These are phyloP conservation scores for Bembecia ichneumoniformis DNA, from an alignment of 2,888 invertebrate genomes.

Conservation along the genomic window DNA sequence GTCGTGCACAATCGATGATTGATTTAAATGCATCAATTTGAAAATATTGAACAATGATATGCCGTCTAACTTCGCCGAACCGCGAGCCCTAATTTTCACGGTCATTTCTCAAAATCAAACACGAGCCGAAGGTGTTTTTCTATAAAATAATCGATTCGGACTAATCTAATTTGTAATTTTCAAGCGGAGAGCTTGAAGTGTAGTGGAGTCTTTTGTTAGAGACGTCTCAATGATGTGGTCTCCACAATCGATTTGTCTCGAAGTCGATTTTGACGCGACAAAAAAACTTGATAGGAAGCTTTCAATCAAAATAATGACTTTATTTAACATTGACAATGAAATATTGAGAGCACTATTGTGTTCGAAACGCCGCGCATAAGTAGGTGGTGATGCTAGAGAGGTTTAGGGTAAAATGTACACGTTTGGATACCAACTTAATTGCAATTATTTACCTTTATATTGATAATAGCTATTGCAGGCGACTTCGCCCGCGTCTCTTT, in stretches of 20 bases:
- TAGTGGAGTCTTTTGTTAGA: constrained; percentile 6
- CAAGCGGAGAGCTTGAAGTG: neutral
- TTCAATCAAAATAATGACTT: constrained; percentile 72
- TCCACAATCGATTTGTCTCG: constrained; percentile 61
- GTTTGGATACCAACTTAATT: constrained; percentile 7
- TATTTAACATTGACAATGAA: constrained; percentile 71
- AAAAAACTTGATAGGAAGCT: constrained; percentile 34
- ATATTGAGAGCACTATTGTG: constrained; percentile 59
- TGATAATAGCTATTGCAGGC: too few species aligned
- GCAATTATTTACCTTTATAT: too few species aligned
- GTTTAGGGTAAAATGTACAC: neutral
- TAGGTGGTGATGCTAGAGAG: constrained; percentile 25
- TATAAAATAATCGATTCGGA: neutral
- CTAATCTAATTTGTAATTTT: neutral
- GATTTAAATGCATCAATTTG: too few species aligned
- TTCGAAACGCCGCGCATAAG: constrained; percentile 27
- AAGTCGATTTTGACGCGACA: constrained; percentile 32
- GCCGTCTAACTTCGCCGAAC: too few species aligned
- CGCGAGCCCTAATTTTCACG: constrained; percentile 30
- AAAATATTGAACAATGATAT: too few species aligned
- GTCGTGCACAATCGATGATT: too few species aligned
- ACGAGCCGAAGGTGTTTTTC: constrained; percentile 4
- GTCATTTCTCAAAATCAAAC: constrained; percentile 24
- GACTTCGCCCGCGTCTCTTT: too few species aligned
- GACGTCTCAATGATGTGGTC: constrained; percentile 42